phyloP scores from a whole-genome alignment of 2,888 invertebrate species.

The Acrobasis consociella region DNA sequence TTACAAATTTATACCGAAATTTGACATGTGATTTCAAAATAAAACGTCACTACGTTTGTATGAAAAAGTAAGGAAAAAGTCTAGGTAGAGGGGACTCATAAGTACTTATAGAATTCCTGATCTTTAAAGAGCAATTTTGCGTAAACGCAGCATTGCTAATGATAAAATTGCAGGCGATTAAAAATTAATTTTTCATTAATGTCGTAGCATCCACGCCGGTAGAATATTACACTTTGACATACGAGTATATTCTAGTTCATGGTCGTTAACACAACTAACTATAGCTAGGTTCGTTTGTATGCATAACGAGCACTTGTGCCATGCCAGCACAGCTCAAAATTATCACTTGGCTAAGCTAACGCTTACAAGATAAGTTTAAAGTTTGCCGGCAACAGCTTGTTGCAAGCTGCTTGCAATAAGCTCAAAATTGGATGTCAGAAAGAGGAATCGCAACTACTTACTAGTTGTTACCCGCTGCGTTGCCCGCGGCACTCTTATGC shows the following conservation, averaged over 20 bases:
- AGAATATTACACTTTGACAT: too few relatives aligned
- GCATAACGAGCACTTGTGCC: background rate
- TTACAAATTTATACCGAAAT: too few relatives aligned
- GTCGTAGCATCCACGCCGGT: too few relatives aligned
- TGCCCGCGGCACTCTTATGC: too few relatives aligned
- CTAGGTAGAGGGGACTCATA: too few relatives aligned
- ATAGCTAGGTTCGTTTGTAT: background rate
- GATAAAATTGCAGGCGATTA: background rate
- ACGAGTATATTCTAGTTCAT: too few relatives aligned
- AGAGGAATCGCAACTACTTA: background rate
- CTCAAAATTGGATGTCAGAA: slow-evolving; percentile 1
- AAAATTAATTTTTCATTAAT: background rate
- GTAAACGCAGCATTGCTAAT: background rate
- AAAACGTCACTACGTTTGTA: too few relatives aligned
- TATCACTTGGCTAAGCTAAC: slow-evolving; percentile 11
- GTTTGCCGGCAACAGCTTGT: slow-evolving; percentile 18
- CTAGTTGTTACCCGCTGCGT: too few relatives aligned
- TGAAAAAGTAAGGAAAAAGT: too few relatives aligned
- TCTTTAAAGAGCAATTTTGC: too few relatives aligned
- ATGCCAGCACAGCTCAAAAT: slow-evolving; percentile 1
- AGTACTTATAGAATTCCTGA: too few relatives aligned
- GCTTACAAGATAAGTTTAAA: slow-evolving; percentile 16
- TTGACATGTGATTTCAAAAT: too few relatives aligned
- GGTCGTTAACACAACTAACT: background rate
- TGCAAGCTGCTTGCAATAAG: slow-evolving; percentile 7